phyloP scores from a whole-genome alignment of 92 coral and sea anemone genomes.

The Palythoa caribaeorum region DNA sequence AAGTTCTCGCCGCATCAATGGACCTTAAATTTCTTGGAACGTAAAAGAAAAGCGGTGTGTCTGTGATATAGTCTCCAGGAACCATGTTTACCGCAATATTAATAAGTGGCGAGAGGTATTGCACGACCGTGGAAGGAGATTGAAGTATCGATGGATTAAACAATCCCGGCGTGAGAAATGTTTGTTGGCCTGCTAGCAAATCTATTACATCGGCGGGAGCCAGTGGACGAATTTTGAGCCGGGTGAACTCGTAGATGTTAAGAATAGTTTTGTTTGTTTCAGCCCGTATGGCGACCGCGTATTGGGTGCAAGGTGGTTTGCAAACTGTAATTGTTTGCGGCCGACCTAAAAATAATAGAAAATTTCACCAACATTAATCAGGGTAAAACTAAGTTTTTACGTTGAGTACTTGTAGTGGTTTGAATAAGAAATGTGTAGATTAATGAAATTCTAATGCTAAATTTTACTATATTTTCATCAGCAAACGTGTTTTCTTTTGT shows the following conservation, averaged over 20 bases:
- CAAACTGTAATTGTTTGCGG: constrained; percentile 8
- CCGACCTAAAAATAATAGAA: background rate
- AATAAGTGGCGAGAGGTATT: constrained; percentile 31
- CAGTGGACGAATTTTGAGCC: constrained; percentile 4
- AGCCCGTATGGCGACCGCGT: constrained; percentile 17
- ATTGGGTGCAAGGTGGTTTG: constrained; percentile 22
- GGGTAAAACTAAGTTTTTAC: background rate
- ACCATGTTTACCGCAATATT: constrained; percentile 15
- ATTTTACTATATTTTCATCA: no score
- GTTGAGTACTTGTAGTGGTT: no score
- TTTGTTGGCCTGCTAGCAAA: background rate
- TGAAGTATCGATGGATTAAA: constrained; percentile 22
- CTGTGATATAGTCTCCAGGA: background rate
- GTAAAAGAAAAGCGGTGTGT: constrained; percentile 19
- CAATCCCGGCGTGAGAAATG: constrained; percentile 10
- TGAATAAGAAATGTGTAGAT: no score
- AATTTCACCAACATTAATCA: background rate
- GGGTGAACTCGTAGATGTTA: background rate
- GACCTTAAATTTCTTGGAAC: constrained; percentile 17
- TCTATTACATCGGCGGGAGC: constrained; percentile 3
- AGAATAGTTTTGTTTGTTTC: constrained; percentile 18
- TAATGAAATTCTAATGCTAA: no score
- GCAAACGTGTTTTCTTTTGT: no score
- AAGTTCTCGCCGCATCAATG: constrained; percentile 7
- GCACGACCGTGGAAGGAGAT: constrained; percentile 3